phyloP scores from a whole-genome alignment of 1,140 invertebrate genomes.

The Heterodera schachtii region DNA sequence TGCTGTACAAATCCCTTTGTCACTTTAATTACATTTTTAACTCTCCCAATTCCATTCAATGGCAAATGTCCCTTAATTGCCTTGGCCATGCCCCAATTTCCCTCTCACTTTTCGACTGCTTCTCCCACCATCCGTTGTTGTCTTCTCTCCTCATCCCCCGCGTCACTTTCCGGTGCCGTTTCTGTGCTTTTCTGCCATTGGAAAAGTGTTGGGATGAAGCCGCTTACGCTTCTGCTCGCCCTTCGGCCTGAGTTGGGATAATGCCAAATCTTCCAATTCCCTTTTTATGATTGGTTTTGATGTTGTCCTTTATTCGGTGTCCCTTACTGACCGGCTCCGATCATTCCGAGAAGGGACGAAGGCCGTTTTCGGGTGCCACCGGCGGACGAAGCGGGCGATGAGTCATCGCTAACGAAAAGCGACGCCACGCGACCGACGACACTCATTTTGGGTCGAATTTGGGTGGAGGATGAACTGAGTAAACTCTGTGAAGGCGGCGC shows the following conservation, averaged over 20 bases:
- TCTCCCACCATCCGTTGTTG: constrained; percentile 13
- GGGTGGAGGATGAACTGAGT: neutral
- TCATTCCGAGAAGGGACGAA: neutral
- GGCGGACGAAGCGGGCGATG: neutral
- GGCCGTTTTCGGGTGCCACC: constrained; percentile 8
- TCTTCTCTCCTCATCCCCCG: neutral
- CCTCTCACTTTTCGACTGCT: constrained; percentile 1
- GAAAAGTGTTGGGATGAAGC: neutral
- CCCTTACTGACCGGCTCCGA: neutral
- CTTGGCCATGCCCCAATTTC: too few species aligned
- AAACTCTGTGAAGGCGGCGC: neutral
- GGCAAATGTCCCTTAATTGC: too few species aligned
- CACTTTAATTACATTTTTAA: too few species aligned
- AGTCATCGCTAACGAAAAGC: constrained; percentile 17
- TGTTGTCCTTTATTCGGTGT: neutral
- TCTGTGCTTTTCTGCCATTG: neutral
- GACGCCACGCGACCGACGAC: constrained; percentile 23
- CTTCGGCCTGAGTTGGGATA: neutral
- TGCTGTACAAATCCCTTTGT: too few species aligned
- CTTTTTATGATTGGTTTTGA: too few species aligned
- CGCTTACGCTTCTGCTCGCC: neutral
- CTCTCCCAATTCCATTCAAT: too few species aligned
- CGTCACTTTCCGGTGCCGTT: neutral
- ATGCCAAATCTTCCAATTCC: too few species aligned
- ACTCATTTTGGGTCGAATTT: constrained; percentile 24